Conservation (phyloP, 2,113 vertebrate genomes). For the Penelope pileata region DNA sequence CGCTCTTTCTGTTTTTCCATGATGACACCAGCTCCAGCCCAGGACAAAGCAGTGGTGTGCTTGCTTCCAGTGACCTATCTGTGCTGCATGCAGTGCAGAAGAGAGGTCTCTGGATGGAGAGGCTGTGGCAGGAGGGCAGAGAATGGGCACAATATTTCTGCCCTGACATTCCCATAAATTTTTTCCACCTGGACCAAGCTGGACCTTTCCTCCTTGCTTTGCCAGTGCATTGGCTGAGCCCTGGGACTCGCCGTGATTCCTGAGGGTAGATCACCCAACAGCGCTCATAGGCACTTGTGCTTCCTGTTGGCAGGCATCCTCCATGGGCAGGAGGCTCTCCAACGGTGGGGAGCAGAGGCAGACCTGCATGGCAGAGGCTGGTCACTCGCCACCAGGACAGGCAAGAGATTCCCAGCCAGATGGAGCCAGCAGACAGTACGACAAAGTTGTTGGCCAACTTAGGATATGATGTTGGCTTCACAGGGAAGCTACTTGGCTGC, state of each 20-base stretch:
- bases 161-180: neutral
- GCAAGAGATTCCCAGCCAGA: constrained; percentile 1
- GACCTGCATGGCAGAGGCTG: accelerated
- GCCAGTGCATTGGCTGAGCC: neutral
- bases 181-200: neutral
- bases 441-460: constrained; percentile 66
- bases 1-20: neutral
- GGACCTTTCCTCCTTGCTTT: neutral
- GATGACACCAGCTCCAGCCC: neutral
- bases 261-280: neutral
- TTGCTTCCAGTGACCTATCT: neutral
- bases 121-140: neutral
- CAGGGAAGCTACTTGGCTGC: constrained; percentile 64
- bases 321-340: neutral
- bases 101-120: neutral
- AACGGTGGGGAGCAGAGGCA: neutral
- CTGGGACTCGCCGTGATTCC: neutral
- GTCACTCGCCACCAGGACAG: constrained; percentile 32
- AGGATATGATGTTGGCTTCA: constrained; percentile 63
- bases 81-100: neutral
- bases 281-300: neutral
- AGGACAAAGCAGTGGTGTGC: neutral
- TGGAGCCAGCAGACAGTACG: constrained; percentile 50
- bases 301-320: neutral
- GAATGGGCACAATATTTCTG: neutral